Base-by-base conservation (phyloP, 2,113 vertebrate genomes). In the Saccopteryx leptura region DNA sequence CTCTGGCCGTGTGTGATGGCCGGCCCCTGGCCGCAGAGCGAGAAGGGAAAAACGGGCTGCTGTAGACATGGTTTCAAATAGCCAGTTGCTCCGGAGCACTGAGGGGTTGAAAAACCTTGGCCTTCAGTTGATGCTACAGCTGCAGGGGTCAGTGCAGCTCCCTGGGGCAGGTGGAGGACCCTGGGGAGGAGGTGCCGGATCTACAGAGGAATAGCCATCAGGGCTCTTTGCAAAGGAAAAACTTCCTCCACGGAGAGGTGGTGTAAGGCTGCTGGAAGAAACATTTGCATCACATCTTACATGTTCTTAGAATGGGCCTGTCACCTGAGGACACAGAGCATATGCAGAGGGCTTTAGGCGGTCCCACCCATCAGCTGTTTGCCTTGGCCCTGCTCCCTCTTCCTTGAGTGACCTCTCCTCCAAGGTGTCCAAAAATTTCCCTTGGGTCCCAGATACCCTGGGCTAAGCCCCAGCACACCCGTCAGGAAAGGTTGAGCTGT, bases 401-500 rank as follows among this genome's bases (percentile, higher is more conserved):
- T 65, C 39, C 15, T 4, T 10, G 19, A 86, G 26, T 31, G 31
- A 58, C 24, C 12, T 14, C 9, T 15, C 26, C 23, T 1, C 18
- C 0, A 39, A 3, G 5, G 6, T 14, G 9, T 9, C 63, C 69
- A 48, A 13, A 63, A 76, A 2, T 63, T 33, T 26, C 21, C 65
- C 5, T 11, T 0, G 0, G 11, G 21, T 9, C 12, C 89, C 13
- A 26, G 61, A 78, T 1, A 46, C 5, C 7, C 39, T 3, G 39
- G 39, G 39, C 39, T 60, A 31, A 52, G 33, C 85, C 58, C 78
- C 10, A 33, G n/a, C 46, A 46, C 60, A 15, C 54, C 54, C 12
- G 2, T 48, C 50, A 10, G 17, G 33, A 50, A 24, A 19, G 9
- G 5, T 3, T 19, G 48, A 28, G 9, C 26, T 50, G 4, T 60